Percentiles rank a stretch among this genome's conserved stretches.
These are phyloP conservation scores for Pelmatolapia mariae DNA, from an alignment of 2,113 vertebrate genomes.

Conservation along the genomic window DNA sequence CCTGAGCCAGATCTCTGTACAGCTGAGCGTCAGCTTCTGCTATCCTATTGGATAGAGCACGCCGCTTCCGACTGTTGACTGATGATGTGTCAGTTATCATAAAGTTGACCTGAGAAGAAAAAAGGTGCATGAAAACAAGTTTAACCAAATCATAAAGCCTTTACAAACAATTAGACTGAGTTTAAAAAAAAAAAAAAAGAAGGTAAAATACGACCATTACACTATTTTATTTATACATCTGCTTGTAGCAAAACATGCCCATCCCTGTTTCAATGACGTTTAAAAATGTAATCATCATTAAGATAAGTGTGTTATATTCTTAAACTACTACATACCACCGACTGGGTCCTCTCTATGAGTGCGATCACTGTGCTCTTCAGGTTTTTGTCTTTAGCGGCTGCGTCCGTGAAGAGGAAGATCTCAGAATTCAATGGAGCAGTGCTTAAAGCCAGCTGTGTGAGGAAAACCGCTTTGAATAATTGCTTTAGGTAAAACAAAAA, in stretches of 20 bases:
- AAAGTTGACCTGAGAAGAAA: constrained; percentile 53
- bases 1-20: constrained; percentile 56
- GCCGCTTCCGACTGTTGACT: neutral
- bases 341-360: constrained; percentile 49
- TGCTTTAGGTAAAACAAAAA: neutral
- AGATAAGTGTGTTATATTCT: neutral
- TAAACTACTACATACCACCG: constrained; percentile 29
- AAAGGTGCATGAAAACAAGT: neutral
- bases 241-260: neutral
- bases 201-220: neutral
- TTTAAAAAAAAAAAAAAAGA: fast-evolving
- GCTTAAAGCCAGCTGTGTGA: constrained; percentile 48
- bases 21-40: neutral
- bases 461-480: neutral
- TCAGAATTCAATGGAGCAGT: constrained; percentile 41
- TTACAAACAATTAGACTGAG: neutral
- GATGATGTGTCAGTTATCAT: constrained; percentile 23
- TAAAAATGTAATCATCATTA: neutral
- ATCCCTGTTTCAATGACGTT: neutral
- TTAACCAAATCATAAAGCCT: neutral
- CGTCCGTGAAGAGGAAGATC: constrained; percentile 69
- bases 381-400: constrained; percentile 40
- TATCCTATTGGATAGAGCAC: neutral
- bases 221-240: neutral
- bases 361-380: constrained; percentile 44